Evolutionary conservation across 2,888 invertebrate species (phyloP), one percentile per base, ranked within the genome.

Genomic region (Liopterus haemorrhoidalis): DNA sequence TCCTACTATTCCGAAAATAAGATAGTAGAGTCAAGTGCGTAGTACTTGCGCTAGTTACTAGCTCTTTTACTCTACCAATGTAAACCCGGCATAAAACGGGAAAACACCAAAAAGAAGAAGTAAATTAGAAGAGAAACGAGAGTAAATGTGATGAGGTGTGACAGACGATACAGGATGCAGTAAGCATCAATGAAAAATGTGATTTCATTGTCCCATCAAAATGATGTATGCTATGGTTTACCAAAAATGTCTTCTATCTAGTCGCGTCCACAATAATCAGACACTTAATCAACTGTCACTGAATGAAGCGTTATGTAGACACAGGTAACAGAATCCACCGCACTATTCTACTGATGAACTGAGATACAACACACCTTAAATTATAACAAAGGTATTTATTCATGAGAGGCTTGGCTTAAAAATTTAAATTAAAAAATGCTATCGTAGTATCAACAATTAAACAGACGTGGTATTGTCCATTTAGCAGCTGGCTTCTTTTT

Each of bases 341-440:
- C 18, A 20, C 33, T 43, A 36, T 49, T 36, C 22, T 28, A 22
- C 40, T 39, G 37, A 28, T 20, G 35, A 2, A 28, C 33, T 15
- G 11, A 21, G 24, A 39, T 51, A 49, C 38, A 41, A 52, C 56
- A 52, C 56, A 55, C 56, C 56, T 56, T 55, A 56, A 56, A 53
- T 52, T 53, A 48, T 51, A 56, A 56, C 56, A 56, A 56, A 55
- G 56, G 55, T 41, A 52, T 51, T 54, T 55, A 55, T 56, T 56
- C 56, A 56, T 52, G 43, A 52, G 49, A 51, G 56, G 53, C 56
- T 53, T 52, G 56, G 54, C 56, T 49, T 45, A 48, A 49, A 53
- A 53, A 46, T 49, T 47, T 46, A 53, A 52, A 52, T 52, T 51
- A 52, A 49, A 54, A 53, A 53, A 43, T 27, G 8, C 19, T 52